Conservation (phyloP, 2,113 vertebrate genomes). For the Melozone crissalis region DNA sequence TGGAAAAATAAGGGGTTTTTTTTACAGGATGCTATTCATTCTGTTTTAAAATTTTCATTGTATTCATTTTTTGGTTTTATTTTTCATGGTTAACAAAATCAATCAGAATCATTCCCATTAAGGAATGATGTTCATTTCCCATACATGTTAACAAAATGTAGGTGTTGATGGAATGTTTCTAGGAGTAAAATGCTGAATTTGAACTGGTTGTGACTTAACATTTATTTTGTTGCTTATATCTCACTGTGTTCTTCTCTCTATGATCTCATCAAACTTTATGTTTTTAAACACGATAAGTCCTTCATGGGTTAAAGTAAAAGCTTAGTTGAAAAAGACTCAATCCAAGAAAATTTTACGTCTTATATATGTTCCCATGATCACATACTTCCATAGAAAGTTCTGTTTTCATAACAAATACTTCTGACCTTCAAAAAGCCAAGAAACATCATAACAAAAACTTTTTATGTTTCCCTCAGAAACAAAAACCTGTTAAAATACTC, state of each 20-base stretch:
- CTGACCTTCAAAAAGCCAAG: neutral
- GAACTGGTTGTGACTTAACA: neutral
- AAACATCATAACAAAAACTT: neutral
- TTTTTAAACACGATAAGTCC: neutral
- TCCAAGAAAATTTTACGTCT: neutral
- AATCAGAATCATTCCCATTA: neutral
- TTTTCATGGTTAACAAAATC: neutral
- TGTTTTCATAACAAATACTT: too few species aligned
- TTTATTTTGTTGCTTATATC: neutral
- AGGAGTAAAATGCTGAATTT: neutral
- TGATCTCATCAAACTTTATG: neutral
- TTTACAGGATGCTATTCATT: neutral
- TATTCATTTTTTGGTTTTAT: neutral
- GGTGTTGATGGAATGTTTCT: neutral
- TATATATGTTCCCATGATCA: neutral
- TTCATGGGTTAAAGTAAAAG: neutral
- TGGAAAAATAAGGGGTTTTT: rapidly evolving
- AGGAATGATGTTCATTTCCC: neutral
- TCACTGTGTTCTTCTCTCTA: neutral
- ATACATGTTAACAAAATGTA: neutral
- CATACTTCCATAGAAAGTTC: neutral
- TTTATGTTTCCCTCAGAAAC: neutral
- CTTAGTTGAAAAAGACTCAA: neutral
- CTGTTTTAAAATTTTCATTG: neutral
- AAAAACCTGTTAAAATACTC: neutral